Base-by-base conservation (phyloP, 92 coral and sea anemone genomes). In the Ricordea florida region DNA sequence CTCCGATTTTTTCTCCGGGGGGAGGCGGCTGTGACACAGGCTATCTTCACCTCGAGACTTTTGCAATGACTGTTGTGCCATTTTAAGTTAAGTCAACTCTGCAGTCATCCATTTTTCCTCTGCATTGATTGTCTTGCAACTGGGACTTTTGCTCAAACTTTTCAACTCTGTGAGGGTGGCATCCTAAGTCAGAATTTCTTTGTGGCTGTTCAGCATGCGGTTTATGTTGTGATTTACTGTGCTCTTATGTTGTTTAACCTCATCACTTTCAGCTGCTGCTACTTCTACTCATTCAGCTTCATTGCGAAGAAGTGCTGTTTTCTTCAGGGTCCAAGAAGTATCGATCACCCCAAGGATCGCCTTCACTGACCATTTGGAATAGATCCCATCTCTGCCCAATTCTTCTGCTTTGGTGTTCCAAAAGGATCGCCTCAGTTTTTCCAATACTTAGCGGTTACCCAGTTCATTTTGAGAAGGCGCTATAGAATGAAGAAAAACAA, bases 1-100 rank as follows among this genome's bases (percentile, higher is more conserved):
- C 61, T 29, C 32, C 61, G 36, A 11, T 3, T 46, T 27, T 53
- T 53, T 26, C 31, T 53, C 17, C 34, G 61, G 61, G 14, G 61
- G 24, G 61, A 26, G 61, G 61, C 61, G 37, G 61, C 61, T 53
- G 61, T 53, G 58, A 53, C 61, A 53, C 61, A 53, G 61, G 35
- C 61, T 53, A 51, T n/a, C n/a, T n/a, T n/a, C n/a, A n/a, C n/a
- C n/a, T n/a, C n/a, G n/a, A n/a, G n/a, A n/a, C n/a, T n/a, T n/a
- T n/a, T n/a, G n/a, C n/a, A n/a, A n/a, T n/a, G n/a, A n/a, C n/a
- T n/a, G n/a, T n/a, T n/a, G n/a, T n/a, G n/a, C n/a, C n/a, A n/a
- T n/a, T n/a, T n/a, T n/a, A n/a, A n/a, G n/a, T n/a, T n/a, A n/a
- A n/a, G n/a, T n/a, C n/a, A n/a, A n/a, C n/a, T n/a, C n/a, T n/a